phyloP scores from a whole-genome alignment of 2,113 vertebrate genomes.

The Chaetorhynchus papuensis region DNA sequence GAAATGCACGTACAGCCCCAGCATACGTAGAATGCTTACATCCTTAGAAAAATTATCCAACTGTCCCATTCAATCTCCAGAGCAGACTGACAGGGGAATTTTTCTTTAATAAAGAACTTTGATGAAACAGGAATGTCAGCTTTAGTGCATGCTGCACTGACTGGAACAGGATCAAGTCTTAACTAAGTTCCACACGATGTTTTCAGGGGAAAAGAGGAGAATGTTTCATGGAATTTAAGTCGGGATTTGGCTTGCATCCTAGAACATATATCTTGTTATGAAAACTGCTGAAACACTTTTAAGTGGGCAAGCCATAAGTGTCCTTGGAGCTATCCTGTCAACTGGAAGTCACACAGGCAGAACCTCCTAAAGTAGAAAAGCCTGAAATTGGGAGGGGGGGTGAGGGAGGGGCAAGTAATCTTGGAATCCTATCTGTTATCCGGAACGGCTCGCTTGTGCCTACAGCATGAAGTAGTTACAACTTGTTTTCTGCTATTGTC shows the following conservation, averaged over 20 bases:
- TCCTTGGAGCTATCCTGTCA: constrained; percentile 32
- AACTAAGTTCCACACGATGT: constrained; percentile 44
- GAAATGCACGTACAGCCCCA: neutral
- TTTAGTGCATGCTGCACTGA: neutral
- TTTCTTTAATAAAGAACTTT: neutral
- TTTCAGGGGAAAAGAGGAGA: constrained; percentile 53
- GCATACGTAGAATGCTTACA: neutral
- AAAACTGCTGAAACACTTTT: constrained; percentile 35
- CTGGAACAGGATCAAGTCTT: constrained; percentile 32
- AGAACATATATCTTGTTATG: constrained; percentile 54
- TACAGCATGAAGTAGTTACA: constrained; percentile 38
- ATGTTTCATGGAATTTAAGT: constrained; percentile 45
- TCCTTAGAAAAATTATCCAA: neutral
- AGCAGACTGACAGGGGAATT: neutral
- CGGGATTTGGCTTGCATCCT: constrained; percentile 47
- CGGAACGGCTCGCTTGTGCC: constrained; percentile 8
- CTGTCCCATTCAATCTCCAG: neutral
- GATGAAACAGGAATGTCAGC: constrained; percentile 46
- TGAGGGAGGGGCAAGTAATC: neutral
- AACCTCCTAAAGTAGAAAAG: neutral
- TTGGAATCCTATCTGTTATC: constrained; percentile 1
- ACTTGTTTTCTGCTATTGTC: constrained; percentile 56
- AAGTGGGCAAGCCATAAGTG: constrained; percentile 50
- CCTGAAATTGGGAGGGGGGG: neutral
- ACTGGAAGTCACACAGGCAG: constrained; percentile 12